Evolutionary conservation across 2,113 vertebrate genomes (phyloP).

Genomic region (Isichthys henryi): DNA sequence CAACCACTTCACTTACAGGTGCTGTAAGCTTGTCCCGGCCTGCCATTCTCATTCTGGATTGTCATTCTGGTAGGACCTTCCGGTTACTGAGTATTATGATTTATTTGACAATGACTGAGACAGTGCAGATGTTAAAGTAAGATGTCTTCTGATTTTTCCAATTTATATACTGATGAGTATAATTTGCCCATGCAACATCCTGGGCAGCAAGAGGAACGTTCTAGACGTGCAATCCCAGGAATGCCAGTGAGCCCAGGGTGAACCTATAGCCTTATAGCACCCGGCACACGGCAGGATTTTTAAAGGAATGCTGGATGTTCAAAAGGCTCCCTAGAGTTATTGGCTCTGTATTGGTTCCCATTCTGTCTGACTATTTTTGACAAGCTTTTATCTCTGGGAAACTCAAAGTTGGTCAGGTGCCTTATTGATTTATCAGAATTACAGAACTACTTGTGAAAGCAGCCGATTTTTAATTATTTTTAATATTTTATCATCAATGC

Average conservation of each 20-base stretch:
- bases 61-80: neutral
- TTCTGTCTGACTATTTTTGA: neutral
- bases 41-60: neutral
- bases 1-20: neutral
- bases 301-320: neutral
- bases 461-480: neutral
- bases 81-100: neutral
- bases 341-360: neutral
- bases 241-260: neutral
- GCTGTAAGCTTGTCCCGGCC: neutral
- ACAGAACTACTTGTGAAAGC: neutral
- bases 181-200: neutral
- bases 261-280: neutral
- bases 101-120: neutral
- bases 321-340: neutral
- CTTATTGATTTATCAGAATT: neutral
- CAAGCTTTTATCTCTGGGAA: neutral
- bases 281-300: neutral
- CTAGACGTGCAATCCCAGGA: neutral
- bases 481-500: neutral
- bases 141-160: neutral
- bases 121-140: neutral
- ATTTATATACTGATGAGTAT: neutral
- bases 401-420: neutral
- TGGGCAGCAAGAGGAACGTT: neutral